Base-by-base conservation (phyloP, 2,113 vertebrate species). In the Terrapene triunguis region DNA sequence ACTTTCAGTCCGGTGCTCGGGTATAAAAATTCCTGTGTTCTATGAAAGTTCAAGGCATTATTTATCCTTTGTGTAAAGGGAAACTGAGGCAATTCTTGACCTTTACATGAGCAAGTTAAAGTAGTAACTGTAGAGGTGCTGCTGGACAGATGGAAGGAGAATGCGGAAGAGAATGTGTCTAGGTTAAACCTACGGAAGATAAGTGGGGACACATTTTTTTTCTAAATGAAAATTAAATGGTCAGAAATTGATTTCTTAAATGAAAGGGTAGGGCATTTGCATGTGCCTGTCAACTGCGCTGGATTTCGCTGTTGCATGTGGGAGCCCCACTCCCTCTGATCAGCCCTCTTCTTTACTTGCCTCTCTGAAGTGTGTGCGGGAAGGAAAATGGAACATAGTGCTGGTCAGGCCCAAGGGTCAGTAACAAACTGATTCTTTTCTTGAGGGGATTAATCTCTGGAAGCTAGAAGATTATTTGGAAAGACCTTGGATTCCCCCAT, bases 401-500 rank as follows among this genome's bases (percentile, higher is more conserved):
- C 29, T 62, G 59, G 29, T 62, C 29, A 72, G 65, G 19, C 84
- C 29, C 32, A 89, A 48, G 84, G 93, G 69, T 76, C 79, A n/a
- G 84, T 89, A 92, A 84, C 65, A 7, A 88, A 85, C 80, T 87
- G 54, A 8, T 3, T 84, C 82, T 93, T 91, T 94, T 76, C 86
- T 95, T 54, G 13, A 74, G 89, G 94, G 87, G 54, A 42, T 25
- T 96, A n/a, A 69, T 87, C 86, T 94, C 55, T 0, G 0, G 65
- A 90, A 96, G 88, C 80, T 72, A 89, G 47, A 59, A 51, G 93
- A 95, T 82, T 95, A 69, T 95, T 95, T 95, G 87, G 88, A 94
- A 96, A 96, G 95, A 95, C 82, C 42, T 85, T 38, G 48, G 87
- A 92, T 89, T 97, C 96, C 94, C 93, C 76, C 93, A 69, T 86